Evolutionary conservation across 1,140 invertebrate genomes (phyloP), one percentile per base, ranked within the genome.

Genomic region (Druon quercuslanigerum): DNA sequence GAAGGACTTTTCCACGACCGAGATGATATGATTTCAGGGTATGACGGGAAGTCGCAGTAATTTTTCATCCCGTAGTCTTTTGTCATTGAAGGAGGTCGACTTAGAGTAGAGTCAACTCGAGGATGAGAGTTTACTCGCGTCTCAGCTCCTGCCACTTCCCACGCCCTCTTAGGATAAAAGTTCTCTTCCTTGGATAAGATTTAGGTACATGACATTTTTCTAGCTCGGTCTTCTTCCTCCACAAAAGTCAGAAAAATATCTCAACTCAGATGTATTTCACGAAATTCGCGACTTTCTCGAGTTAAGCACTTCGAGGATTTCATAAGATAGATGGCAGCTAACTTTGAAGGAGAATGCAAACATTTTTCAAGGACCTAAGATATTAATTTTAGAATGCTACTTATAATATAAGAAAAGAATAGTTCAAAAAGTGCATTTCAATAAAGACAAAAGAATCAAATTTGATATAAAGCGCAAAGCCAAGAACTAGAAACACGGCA

Each of bases 11-110:
- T 66, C 33, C 25, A 66, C 57, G 25, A 17, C 52, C 8, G 52
- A 54, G 52, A 54, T 54, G 52, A 54, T 54, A 54, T 54, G 52
- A 66, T 66, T 40, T 66, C 60, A 33, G 40, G 60, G 60, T 40
- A 66, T n/a, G 60, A 66, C 60, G 20, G 60, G 60, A 66, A 66
- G 60, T 66, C 25, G 60, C 60, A 66, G 60, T 66, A 66, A 66
- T 66, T 66, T 66, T 66, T 66, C 60, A 66, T 66, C 46, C 60
- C 33, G 25, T 8, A 40, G 60, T 40, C 60, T 66, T 66, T 66
- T 66, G 60, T 66, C 60, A 66, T 13, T 66, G 13, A 33, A 66
- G 19, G 20, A 66, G 60, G 60, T 66, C 60, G 60, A 66, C 60
- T 66, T 40, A 33, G 1, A n/a, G n/a, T n/a, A n/a, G 40, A 66